phyloP scores from a whole-genome alignment of 2,113 vertebrate genomes.

The Colistium nudipinnis region DNA sequence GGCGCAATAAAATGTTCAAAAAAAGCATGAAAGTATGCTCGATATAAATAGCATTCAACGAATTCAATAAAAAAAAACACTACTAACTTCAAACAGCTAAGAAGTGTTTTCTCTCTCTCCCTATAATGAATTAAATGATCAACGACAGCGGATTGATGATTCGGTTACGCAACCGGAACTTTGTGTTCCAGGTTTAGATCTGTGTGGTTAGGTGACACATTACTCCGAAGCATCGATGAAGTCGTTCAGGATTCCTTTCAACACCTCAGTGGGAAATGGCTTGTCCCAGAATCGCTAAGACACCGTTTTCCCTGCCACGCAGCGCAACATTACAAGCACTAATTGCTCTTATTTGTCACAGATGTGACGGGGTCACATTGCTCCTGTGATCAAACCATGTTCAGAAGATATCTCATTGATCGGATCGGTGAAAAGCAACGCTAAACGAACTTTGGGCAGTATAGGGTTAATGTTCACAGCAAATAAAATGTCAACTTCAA shows the following conservation, averaged over 20 bases:
- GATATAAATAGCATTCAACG: not conserved
- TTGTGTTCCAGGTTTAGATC: conserved; percentile 1
- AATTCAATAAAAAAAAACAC: no score
- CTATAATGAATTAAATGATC: not conserved
- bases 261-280: not conserved
- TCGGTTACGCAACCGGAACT: conserved; percentile 1
- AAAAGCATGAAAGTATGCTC: no score
- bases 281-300: no score
- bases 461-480: no score
- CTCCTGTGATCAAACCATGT: no score
- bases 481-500: not conserved
- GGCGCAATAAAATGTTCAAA: not conserved
- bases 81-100: no score
- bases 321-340: not conserved
- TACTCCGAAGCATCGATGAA: not conserved
- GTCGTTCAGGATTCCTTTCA: not conserved
- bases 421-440: no score
- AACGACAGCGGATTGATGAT: not conserved
- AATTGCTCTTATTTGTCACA: no score
- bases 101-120: not conserved
- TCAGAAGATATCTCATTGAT: no score
- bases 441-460: no score
- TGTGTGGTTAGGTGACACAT: conserved; percentile 39
- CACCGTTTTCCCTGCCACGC: not conserved
- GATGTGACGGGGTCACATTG: no score